These are phyloP conservation scores for Hermodice carunculata DNA, from an alignment of 2,888 invertebrate species.

Conservation along the genomic window DNA sequence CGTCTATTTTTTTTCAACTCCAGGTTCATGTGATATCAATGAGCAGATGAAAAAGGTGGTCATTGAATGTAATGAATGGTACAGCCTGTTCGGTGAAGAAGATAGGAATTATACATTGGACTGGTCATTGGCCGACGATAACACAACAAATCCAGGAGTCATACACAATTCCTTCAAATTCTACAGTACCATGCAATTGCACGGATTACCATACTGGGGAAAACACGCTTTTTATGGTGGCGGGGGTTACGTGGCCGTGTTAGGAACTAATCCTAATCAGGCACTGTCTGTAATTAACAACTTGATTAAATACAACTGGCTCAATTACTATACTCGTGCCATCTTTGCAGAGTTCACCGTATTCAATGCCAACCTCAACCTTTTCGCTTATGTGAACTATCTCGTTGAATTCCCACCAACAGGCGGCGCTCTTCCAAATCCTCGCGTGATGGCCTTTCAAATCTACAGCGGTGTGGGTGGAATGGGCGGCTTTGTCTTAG, in stretches of 20 bases:
- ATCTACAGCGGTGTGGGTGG: constrained; percentile 24
- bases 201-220: constrained; percentile 9
- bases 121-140: constrained; percentile 47
- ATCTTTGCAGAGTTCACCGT: constrained; percentile 34
- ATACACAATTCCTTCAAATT: constrained; percentile 3
- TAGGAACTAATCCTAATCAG: constrained; percentile 7
- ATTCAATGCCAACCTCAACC: constrained; percentile 52
- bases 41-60: neutral
- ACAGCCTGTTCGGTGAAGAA: constrained; percentile 16
- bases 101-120: constrained; percentile 40
- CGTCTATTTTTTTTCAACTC: neutral
- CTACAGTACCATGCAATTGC: constrained; percentile 4
- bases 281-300: neutral
- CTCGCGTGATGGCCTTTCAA: constrained; percentile 31
- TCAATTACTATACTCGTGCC: constrained; percentile 34
- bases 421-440: constrained; percentile 50
- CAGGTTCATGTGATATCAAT: constrained; percentile 11
- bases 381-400: constrained; percentile 53
- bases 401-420: constrained; percentile 57
- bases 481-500: constrained; percentile 9
- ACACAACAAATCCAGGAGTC: neutral
- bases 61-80: constrained; percentile 22
- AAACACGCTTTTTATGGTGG: constrained; percentile 10
- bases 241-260: constrained; percentile 22
- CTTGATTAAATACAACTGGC: constrained; percentile 19